Evolutionary conservation across 1,140 invertebrate species (phyloP), one percentile per base, ranked within the genome.

Genomic region (Heliothis virescens): DNA sequence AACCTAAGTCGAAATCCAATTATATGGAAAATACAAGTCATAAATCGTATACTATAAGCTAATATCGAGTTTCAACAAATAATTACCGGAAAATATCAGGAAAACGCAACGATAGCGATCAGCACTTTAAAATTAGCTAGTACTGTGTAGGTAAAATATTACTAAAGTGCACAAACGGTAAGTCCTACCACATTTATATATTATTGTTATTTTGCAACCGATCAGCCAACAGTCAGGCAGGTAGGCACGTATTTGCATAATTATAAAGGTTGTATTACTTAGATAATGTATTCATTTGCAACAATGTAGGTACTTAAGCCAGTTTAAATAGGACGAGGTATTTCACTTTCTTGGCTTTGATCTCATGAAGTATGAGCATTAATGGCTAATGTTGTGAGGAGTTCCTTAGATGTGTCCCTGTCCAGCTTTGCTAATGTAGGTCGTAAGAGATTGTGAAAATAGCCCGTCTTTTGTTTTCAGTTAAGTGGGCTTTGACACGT

Each of bases 241-340:
- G 59, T 79, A 79, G n/a, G 26, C 48, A 74, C 72, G 72, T 60
- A 79, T 79, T 79, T 74, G 50, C 78, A 79, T 73, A 79, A 80
- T 72, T 75, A 75, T 75, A 80, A 80, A 80, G 59, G 53, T 80
- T 80, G 26, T 69, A 75, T 75, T 80, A 75, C 63, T 57, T 67
- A 75, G 60, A 55, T 74, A 75, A 75, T 75, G 50, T 57, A 75
- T 74, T 75, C 62, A 75, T 75, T 80, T 75, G 62, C 79, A 75
- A 80, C 79, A 75, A 69, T 75, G 79, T 80, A 47, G 5, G 11
- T 47, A 15, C 21, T 13, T 41, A 11, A 34, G 60, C n/a, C 16
- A 29, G 21, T 57, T 34, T 47, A 60, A 74, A 57, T 74, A 34
- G 48, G 60, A 76, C 73, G 57, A n/a, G 15, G 60, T 63, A 63